These are phyloP conservation scores for Herminia tarsipennalis DNA, from an alignment of 2,888 invertebrate species.

Conservation along the genomic window DNA sequence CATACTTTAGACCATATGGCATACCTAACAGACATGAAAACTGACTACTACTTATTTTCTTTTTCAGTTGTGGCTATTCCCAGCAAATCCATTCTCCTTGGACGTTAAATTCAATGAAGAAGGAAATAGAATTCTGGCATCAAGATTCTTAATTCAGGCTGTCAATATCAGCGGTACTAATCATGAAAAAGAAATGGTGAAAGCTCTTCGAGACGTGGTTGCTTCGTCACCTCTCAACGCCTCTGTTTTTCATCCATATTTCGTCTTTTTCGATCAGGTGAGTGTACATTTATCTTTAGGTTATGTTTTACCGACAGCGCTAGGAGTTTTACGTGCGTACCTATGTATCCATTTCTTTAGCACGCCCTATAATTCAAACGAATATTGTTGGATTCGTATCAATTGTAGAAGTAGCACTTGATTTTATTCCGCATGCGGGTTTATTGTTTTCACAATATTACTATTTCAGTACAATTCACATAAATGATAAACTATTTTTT, in stretches of 20 bases:
- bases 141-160: slow-evolving; percentile 94
- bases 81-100: slow-evolving; percentile 91
- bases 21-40: no score
- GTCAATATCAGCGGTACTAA: slow-evolving; percentile 95
- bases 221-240: slow-evolving; percentile 92
- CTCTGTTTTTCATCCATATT: slow-evolving; percentile 97
- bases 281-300: no score
- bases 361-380: no score
- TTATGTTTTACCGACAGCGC: no score
- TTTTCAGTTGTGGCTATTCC: slow-evolving; percentile 90
- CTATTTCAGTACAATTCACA: no score
- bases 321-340: no score
- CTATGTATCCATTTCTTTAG: no score
- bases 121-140: slow-evolving; percentile 91
- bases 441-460: no score
- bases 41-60: not conserved
- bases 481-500: slow-evolving; percentile 17
- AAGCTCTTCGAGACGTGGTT: slow-evolving; percentile 91
- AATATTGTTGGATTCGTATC: no score
- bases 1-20: no score
- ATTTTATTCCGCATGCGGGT: no score
- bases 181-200: slow-evolving; percentile 96
- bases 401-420: no score
- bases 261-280: slow-evolving; percentile 97
- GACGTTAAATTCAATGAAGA: slow-evolving; percentile 94